Conservation (phyloP, 2,113 vertebrate genomes). For the Calyptomena viridis region DNA sequence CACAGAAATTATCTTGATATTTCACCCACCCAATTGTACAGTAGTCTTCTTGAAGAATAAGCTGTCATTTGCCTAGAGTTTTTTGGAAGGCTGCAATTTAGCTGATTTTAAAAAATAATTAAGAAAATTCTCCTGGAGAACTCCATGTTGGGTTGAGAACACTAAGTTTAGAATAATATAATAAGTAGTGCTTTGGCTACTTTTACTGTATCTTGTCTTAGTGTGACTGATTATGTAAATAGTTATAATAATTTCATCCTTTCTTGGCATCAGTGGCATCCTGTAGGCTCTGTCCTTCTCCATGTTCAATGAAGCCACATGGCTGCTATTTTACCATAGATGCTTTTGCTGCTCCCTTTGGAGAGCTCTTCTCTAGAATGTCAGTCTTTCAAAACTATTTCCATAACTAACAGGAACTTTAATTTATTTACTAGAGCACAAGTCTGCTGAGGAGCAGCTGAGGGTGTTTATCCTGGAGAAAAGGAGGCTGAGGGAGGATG, state of each 20-base stretch:
- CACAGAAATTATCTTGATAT: slow-evolving; percentile 8
- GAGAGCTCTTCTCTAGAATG: background rate
- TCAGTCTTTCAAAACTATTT: background rate
- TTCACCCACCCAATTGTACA: background rate
- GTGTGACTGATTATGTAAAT: background rate
- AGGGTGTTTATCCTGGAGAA: background rate
- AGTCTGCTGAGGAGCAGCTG: background rate
- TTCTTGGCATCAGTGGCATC: background rate
- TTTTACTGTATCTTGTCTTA: background rate
- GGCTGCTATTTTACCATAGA: background rate
- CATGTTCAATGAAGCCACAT: background rate
- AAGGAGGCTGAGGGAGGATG: background rate
- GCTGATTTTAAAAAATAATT: background rate
- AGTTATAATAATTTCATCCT: background rate
- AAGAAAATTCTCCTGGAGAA: background rate
- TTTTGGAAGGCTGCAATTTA: slow-evolving; percentile 10
- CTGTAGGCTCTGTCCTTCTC: background rate
- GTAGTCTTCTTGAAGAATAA: background rate
- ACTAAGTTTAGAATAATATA: slow-evolving; percentile 1
- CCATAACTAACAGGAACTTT: background rate
- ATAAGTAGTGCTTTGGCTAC: background rate
- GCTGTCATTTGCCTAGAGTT: background rate
- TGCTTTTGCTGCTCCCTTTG: background rate
- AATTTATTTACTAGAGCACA: background rate
- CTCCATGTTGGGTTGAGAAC: background rate